phyloP scores from a whole-genome alignment of 2,888 invertebrate species.

The Cephalotes varians region DNA sequence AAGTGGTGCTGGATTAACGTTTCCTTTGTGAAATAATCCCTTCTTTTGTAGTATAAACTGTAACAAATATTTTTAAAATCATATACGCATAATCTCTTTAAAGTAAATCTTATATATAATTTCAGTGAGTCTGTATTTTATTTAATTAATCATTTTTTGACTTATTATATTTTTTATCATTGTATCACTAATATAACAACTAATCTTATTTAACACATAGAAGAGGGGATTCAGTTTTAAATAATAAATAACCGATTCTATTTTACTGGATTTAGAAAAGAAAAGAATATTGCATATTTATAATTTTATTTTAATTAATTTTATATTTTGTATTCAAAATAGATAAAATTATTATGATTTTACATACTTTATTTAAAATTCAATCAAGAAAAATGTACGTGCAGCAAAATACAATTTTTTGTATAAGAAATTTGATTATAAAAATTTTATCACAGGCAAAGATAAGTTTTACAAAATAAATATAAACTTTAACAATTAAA shows the following conservation, averaged over 20 bases:
- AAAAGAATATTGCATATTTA: background rate
- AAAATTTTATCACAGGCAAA: background rate
- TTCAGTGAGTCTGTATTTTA: background rate
- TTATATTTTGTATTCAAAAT: background rate
- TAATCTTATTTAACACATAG: background rate
- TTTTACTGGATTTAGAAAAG: background rate
- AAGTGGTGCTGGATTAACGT: background rate
- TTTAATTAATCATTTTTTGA: background rate
- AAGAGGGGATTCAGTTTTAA: background rate
- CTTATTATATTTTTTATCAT: background rate
- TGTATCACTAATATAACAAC: background rate
- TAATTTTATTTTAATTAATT: background rate
- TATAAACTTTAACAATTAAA: background rate
- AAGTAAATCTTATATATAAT: conserved; percentile 4
- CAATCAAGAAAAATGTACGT: background rate
- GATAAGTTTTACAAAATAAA: background rate
- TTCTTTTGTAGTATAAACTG: background rate
- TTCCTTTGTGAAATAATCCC: conserved; percentile 9
- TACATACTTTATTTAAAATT: background rate
- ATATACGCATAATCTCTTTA: background rate
- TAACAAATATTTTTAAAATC: conserved; percentile 4
- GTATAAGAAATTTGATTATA: background rate
- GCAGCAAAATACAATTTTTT: background rate
- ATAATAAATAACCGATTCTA: background rate
- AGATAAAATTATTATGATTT: background rate